phyloP scores from a whole-genome alignment of 2,797 vertebrate genomes.

The Malurus splendens region DNA sequence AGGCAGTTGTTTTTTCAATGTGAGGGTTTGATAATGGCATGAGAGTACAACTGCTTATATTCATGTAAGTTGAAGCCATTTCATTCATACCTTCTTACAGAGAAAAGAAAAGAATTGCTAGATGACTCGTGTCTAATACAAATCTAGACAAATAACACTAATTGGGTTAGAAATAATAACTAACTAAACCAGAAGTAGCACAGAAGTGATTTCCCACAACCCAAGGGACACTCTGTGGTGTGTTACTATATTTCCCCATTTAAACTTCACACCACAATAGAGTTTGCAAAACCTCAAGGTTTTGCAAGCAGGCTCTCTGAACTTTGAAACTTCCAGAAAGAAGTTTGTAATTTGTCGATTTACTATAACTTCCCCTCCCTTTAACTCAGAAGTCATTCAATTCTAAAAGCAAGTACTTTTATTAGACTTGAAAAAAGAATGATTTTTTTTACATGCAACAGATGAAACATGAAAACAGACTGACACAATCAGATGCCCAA shows the following conservation, averaged over 20 bases:
- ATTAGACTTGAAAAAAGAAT: background rate
- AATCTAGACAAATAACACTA: conserved; percentile 19
- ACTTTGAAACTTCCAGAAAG: background rate
- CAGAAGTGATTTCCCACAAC: background rate
- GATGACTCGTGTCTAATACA: background rate
- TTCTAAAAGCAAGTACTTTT: background rate
- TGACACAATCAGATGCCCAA: background rate
- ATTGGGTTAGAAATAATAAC: conserved; percentile 1
- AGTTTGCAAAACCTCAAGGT: background rate
- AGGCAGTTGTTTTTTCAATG: background rate
- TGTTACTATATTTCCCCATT: background rate
- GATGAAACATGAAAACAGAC: background rate
- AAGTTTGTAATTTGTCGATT: background rate
- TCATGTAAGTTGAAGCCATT: conserved; percentile 12
- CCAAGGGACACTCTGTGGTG: background rate
- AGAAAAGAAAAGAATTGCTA: background rate
- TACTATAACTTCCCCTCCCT: background rate
- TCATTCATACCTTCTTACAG: background rate
- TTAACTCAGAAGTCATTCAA: background rate
- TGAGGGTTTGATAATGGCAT: background rate
- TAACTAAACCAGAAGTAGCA: background rate
- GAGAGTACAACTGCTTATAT: conserved; percentile 23
- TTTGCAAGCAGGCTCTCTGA: background rate
- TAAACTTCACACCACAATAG: background rate
- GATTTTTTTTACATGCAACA: background rate